Base-by-base conservation (phyloP, 2,797 vertebrate species). In the Chelonia mydas region DNA sequence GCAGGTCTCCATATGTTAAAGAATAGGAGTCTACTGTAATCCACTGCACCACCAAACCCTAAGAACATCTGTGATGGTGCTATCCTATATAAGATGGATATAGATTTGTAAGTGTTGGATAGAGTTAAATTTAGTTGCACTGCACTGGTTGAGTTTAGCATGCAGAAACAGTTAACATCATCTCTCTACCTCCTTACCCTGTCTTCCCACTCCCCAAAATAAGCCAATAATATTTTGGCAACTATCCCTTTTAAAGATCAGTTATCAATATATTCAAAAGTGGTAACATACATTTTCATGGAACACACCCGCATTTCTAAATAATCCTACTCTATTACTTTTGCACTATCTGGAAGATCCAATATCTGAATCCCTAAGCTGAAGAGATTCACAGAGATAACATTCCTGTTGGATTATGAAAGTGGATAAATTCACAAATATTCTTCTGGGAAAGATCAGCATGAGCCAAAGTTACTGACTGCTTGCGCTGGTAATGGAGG, bases 41-140 rank as follows among this genome's bases (percentile, higher is more conserved):
- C 84, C 50, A 57, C 31, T 59, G n/a, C 37, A 49, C 47, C 54
- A 55, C 2, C 51, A 86, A 84, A 47, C 50, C 61, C 13, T 0
- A 4, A 0, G 3, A 76, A 16, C 45, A 59, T 80, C 49, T 27
- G 0, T 1, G 49, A 33, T 9, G 45, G n/a, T n/a, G 11, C 15
- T 59, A 15, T 59, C 28, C 57, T 59, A 33, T 83, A 53, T 23
- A 45, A 77, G 55, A 61, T 0, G 51, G 31, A 41, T 41, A 45
- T 31, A 68, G 5, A 5, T 4, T 86, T 19, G 1, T 3, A 81
- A 84, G 27, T 12, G 72, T 37, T 50, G 8, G 17, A 78, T 33
- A 31, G 88, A 89, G 41, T 28, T 23, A 53, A 9, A 3, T 2
- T 55, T 33, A 10, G 41, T 1, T 3, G 25, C 81, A 2, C 0